Evolutionary conservation across 1,140 invertebrate species (phyloP).

Genomic region (Cryptotermes secundus): DNA sequence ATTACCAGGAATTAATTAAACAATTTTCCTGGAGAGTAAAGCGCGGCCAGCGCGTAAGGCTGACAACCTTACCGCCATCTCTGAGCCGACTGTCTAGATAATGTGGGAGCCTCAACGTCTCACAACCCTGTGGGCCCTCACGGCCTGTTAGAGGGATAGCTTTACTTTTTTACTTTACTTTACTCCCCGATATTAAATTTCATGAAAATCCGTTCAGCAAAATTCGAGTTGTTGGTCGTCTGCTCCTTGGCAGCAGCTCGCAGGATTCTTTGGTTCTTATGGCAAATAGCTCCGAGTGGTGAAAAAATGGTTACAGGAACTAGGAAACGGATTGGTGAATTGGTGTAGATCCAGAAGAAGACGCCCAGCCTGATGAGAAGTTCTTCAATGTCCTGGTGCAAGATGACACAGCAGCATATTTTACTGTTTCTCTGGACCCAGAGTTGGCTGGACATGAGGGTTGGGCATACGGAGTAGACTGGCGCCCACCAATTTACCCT

Average conservation of each 20-base stretch:
- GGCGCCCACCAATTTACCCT: constrained; percentile 57
- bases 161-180: too few species aligned
- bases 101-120: too few species aligned
- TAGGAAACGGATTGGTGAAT: constrained; percentile 37
- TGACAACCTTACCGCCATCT: too few species aligned
- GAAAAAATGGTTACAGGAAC: constrained; percentile 38
- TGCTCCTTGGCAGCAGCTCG: constrained; percentile 78
- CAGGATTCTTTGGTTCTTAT: constrained; percentile 87
- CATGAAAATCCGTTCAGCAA: too few species aligned
- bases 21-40: too few species aligned
- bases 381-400: constrained; percentile 50
- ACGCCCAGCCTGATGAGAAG: constrained; percentile 64
- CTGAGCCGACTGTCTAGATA: too few species aligned
- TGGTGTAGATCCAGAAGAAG: constrained; percentile 39
- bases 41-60: too few species aligned
- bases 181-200: too few species aligned
- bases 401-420: constrained; percentile 41
- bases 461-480: constrained; percentile 90
- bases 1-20: too few species aligned
- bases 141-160: too few species aligned
- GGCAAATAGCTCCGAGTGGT: constrained; percentile 62
- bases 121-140: too few species aligned
- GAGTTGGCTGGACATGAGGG: constrained; percentile 89
- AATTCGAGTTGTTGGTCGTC: constrained; percentile 44
- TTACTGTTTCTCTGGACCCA: constrained; percentile 76